Conservation (phyloP, 2,888 invertebrate genomes). For the Aspidiotus rigidus region DNA sequence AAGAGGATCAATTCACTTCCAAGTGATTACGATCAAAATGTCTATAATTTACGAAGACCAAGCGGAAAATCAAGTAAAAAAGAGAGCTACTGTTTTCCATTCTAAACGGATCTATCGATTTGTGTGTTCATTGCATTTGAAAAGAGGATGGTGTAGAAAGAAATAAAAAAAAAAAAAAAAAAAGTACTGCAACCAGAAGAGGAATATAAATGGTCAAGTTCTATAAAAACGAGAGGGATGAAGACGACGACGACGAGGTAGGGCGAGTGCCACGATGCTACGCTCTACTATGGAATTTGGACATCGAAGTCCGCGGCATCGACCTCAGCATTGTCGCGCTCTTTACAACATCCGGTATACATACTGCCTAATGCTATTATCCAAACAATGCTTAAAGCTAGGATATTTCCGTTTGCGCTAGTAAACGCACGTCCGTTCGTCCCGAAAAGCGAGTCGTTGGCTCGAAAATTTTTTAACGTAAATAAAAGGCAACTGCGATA, state of each 20-base stretch:
- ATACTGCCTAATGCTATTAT: conserved; percentile 25
- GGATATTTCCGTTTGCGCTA: conserved; percentile 30
- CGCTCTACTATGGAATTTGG: conserved; percentile 18
- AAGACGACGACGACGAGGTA: neutral
- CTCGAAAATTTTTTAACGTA: conserved; percentile 29
- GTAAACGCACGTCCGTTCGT: conserved; percentile 28
- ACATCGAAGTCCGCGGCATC: conserved; percentile 25
- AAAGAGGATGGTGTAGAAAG: no score
- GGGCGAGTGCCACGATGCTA: neutral
- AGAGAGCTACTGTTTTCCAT: no score
- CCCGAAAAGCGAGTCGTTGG: conserved; percentile 29
- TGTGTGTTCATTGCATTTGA: no score
- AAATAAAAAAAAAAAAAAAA: no score
- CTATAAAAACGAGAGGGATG: no score
- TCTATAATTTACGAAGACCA: no score
- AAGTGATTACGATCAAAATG: no score
- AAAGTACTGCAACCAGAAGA: no score
- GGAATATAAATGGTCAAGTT: no score
- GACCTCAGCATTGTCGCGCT: conserved; percentile 25
- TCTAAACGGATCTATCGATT: no score
- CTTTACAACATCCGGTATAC: conserved; percentile 33
- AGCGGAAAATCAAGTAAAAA: no score
- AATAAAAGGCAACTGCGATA: conserved; percentile 31
- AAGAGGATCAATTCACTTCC: no score
- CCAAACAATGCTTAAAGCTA: conserved; percentile 31